phyloP scores from a whole-genome alignment of 2,888 invertebrate species.

The Lysandra coridon region DNA sequence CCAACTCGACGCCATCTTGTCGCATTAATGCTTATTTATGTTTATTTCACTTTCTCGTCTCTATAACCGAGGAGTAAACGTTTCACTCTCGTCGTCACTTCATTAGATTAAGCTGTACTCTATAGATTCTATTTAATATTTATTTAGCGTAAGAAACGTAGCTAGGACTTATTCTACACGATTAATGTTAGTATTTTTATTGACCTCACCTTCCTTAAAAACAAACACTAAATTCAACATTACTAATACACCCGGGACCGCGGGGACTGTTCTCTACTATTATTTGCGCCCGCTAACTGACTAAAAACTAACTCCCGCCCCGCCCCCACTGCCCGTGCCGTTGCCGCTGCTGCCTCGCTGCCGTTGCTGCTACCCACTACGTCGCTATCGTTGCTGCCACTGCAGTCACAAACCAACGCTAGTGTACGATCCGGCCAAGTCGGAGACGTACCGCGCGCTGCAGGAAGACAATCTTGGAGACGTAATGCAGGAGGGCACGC shows the following conservation, averaged over 20 bases:
- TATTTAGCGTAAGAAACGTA: slow-evolving; percentile 39
- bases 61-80: slow-evolving; percentile 48
- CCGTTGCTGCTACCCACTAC: slow-evolving; percentile 42
- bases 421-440: slow-evolving; percentile 92
- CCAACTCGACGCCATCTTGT: slow-evolving; percentile 75
- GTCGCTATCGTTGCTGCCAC: slow-evolving; percentile 37
- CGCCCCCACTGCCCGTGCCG: slow-evolving; percentile 44
- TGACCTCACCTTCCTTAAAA: slow-evolving; percentile 91
- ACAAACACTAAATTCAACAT: slow-evolving; percentile 65
- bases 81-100: slow-evolving; percentile 49
- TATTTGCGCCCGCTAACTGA: slow-evolving; percentile 77
- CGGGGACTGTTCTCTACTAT: slow-evolving; percentile 60
- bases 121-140: slow-evolving; percentile 34
- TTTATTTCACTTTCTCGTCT: slow-evolving; percentile 68
- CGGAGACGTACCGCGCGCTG: slow-evolving; percentile 92
- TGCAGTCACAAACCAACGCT: slow-evolving; percentile 84
- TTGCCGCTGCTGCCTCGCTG: slow-evolving; percentile 37
- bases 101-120: slow-evolving; percentile 27
- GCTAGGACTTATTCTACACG: slow-evolving; percentile 67
- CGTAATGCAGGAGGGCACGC: slow-evolving; percentile 84
- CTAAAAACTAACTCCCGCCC: slow-evolving; percentile 74
- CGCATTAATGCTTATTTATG: slow-evolving; percentile 80
- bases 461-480: slow-evolving; percentile 87
- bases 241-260: slow-evolving; percentile 65
- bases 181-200: slow-evolving; percentile 88